A percentile compares a stretch with the other conserved stretches of the same genome.
phyloP scores from a whole-genome alignment of 2,113 vertebrate species.

The Psilopsiagon aymara region DNA sequence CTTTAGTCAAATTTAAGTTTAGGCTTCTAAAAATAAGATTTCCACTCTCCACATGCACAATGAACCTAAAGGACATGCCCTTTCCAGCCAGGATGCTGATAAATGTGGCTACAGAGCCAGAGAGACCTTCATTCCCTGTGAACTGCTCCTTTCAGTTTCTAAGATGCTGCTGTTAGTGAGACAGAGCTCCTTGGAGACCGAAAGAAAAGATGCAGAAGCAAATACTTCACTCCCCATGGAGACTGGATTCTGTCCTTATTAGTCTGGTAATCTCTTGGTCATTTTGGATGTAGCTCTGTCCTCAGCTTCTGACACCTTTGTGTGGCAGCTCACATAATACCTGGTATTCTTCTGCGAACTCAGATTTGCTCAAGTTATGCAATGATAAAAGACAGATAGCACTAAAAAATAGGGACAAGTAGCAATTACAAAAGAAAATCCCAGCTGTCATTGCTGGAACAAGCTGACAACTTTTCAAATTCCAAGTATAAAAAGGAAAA shows the following conservation, averaged over 20 bases:
- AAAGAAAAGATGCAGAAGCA: conserved; percentile 52
- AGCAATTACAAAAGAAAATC: background rate
- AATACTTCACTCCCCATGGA: conserved; percentile 38
- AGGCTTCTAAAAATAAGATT: background rate
- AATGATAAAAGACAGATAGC: background rate
- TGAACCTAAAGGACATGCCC: background rate
- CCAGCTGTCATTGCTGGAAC: background rate
- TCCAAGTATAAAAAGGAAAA: background rate
- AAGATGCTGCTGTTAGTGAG: conserved; percentile 49
- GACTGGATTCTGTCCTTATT: conserved; percentile 13
- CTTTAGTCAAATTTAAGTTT: background rate
- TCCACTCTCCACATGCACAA: background rate
- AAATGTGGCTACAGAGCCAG: conserved; percentile 22
- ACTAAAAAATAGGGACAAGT: background rate
- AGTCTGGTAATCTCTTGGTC: background rate
- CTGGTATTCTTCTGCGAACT: background rate
- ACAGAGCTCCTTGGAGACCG: conserved; percentile 60
- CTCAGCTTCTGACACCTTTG: background rate
- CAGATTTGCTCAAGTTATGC: background rate
- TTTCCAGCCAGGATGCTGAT: conserved; percentile 18
- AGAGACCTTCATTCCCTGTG: conserved; percentile 24
- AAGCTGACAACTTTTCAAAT: background rate
- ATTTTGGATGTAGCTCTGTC: background rate
- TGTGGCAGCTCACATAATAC: rapidly evolving
- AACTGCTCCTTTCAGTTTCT: conserved; percentile 53